phyloP scores from a whole-genome alignment of 2,113 vertebrate species.

The Marcusenius ussheri region DNA sequence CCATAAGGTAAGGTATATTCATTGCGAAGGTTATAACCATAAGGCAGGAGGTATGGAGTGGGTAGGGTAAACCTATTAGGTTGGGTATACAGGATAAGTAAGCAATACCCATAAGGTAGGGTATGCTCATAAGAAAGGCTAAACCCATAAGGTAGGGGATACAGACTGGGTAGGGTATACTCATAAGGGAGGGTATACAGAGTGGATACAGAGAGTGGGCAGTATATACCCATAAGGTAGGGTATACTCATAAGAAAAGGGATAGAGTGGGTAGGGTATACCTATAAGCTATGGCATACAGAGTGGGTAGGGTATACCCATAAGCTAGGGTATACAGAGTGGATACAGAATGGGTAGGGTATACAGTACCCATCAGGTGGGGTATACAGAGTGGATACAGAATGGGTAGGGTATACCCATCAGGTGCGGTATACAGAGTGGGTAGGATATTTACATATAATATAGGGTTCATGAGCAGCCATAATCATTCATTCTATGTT shows the following conservation, averaged over 20 bases:
- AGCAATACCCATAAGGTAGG: no score
- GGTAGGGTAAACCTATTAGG: no score
- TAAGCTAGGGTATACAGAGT: background rate
- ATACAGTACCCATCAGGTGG: no score
- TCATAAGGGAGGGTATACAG: background rate
- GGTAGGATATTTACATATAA: background rate
- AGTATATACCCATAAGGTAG: background rate
- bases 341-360: background rate
- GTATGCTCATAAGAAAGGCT: no score
- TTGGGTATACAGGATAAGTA: no score
- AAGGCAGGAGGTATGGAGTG: no score
- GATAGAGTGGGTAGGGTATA: background rate
- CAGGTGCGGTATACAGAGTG: background rate
- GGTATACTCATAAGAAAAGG: background rate
- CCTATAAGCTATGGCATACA: background rate
- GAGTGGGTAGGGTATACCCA: background rate
- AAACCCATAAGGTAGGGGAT: background rate
- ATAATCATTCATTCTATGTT: background rate
- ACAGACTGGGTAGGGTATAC: background rate
- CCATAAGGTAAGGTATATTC: background rate
- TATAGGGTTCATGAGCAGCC: background rate
- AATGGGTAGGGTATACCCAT: background rate
- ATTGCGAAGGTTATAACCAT: no score
- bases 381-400: background rate
- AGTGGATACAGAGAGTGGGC: background rate